A percentile compares a stretch with the other conserved stretches of the same genome.
Evolutionary conservation across 2,888 invertebrate species (phyloP).

Genomic region (Lepidocyrtinus sp.): DNA sequence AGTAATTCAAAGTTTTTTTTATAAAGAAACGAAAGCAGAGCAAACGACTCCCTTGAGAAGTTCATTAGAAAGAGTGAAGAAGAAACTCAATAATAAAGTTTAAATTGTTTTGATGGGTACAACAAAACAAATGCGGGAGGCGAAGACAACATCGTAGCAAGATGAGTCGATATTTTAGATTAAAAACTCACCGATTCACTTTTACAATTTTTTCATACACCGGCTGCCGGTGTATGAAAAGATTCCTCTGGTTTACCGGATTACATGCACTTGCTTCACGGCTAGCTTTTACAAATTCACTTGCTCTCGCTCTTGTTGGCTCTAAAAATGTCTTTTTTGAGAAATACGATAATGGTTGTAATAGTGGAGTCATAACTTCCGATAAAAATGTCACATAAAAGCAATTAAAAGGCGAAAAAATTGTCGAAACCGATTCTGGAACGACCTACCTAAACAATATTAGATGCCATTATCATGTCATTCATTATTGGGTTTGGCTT

Average conservation of each 20-base stretch:
- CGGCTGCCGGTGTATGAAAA: not conserved
- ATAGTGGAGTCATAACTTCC: conserved; percentile 66
- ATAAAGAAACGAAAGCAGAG: not conserved
- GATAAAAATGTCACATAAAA: conserved; percentile 70
- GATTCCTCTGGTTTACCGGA: conserved; percentile 23
- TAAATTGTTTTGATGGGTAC: conserved; percentile 53
- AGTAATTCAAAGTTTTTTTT: conserved; percentile 21
- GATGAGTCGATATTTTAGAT: conserved; percentile 23
- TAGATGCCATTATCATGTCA: conserved; percentile 39
- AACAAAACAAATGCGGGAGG: conserved; percentile 27
- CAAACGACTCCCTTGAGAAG: conserved; percentile 5
- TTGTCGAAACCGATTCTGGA: conserved; percentile 59
- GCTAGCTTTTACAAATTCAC: no score
- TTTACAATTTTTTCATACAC: conserved; percentile 5
- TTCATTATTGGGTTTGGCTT: conserved; percentile 46
- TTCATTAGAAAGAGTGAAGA: conserved; percentile 19
- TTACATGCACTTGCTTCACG: conserved; percentile 19
- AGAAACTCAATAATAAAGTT: conserved; percentile 45
- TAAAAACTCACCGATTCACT: conserved; percentile 12
- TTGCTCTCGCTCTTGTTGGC: not conserved
- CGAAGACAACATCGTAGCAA: conserved; percentile 23
- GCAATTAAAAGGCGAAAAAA: conserved; percentile 65
- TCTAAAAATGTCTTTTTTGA: conserved; percentile 63
- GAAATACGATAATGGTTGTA: conserved; percentile 68
- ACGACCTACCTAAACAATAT: conserved; percentile 67